Evolutionary conservation across 2,888 invertebrate genomes (phyloP), one percentile per base, ranked within the genome.

Genomic region (Doris montereyensis): DNA sequence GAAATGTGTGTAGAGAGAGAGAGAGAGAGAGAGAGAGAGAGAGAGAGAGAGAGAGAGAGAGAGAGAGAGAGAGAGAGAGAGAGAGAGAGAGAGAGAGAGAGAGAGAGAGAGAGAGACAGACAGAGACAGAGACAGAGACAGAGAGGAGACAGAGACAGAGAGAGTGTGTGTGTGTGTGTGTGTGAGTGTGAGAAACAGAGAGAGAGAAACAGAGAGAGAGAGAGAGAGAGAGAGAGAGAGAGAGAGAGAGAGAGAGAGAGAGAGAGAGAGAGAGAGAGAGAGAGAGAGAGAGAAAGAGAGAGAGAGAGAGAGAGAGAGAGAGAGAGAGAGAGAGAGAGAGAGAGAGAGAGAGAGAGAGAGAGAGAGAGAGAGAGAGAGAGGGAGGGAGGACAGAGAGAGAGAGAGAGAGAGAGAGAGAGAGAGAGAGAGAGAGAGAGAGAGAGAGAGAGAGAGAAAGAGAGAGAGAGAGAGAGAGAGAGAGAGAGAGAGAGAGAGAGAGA

Each of bases 221-320:
- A 58, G 58, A 58, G 58, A 58, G 58, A 58, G 58, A 58, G 58
- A 58, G 58, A 58, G 58, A 58, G 58, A 58, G 58, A 58, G n/a
- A n/a, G n/a, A n/a, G n/a, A n/a, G n/a, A n/a, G 52, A 8, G 52
- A 52, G 8, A 52, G 8, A 8, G 13, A 52, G 8, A n/a, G n/a
- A 58, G 58, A 58, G 58, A 58, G 58, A 4, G 10, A 58, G 58
- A 4, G 58, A 4, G n/a, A 2, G 58, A 8, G 58, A 58, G 58
- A 58, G 3, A 58, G 10, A 58, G 58, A 58, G 2, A 58, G 58
- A 58, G 58, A 58, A 58, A 58, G 58, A 58, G 24, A 2, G 10
- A 24, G 2, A 52, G 13, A 52, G 24, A 24, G 24, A 2, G 2
- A 58, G 24, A 58, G 24, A n/a, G 10, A 21, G 58, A 17, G 88